phyloP scores from a whole-genome alignment of 2,888 invertebrate species.

The Diloba caeruleocephala region DNA sequence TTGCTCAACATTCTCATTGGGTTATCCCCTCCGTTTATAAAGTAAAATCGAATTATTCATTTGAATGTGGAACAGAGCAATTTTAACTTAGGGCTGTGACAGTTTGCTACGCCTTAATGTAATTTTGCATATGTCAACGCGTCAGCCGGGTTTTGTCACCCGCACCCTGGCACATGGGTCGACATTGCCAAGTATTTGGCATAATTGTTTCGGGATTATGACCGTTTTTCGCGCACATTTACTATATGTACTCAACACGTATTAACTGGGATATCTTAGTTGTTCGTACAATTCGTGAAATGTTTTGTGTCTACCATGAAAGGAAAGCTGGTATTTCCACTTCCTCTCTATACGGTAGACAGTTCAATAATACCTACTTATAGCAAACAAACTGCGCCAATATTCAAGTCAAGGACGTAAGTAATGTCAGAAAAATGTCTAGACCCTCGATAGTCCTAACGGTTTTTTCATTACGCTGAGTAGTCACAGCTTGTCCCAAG shows the following conservation, averaged over 20 bases:
- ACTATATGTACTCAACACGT: constrained; percentile 14
- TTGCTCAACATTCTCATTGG: constrained; percentile 20
- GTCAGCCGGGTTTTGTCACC: constrained; percentile 65
- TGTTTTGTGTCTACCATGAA: no score
- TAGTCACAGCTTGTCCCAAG: no score
- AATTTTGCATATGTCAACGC: constrained; percentile 79
- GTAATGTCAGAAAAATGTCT: no score
- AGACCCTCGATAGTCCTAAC: no score
- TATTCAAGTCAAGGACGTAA: no score
- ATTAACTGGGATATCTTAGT: no score
- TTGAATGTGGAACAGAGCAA: constrained; percentile 38
- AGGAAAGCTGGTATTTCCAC: no score
- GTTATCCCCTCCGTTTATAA: constrained; percentile 18
- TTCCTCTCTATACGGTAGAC: no score
- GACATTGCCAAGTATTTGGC: constrained; percentile 45
- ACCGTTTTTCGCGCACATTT: constrained; percentile 19
- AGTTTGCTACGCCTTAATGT: constrained; percentile 60
- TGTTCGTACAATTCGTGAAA: no score
- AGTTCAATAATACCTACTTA: no score
- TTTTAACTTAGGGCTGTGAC: constrained; percentile 40
- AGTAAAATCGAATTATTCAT: constrained; percentile 41
- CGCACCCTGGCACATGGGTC: constrained; percentile 48
- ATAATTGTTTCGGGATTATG: constrained; percentile 57
- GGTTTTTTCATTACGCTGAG: no score
- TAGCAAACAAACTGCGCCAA: no score